Conservation (phyloP, 2,888 invertebrate species). For the Balanococcus diminutus region DNA sequence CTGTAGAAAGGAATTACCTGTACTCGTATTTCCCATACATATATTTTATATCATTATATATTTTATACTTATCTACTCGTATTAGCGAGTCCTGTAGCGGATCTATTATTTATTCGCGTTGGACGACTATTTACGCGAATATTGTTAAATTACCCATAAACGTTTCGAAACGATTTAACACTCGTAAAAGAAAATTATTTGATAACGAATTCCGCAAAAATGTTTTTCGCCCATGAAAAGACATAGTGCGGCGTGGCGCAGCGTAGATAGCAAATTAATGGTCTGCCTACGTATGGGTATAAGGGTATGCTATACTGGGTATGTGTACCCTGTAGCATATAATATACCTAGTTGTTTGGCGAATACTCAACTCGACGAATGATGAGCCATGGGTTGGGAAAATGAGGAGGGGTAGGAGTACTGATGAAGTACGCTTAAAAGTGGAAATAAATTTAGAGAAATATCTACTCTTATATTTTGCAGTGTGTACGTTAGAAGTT, state of each 20-base stretch:
- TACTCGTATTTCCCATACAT: neutral
- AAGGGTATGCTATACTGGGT: neutral
- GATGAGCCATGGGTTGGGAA: too few relatives aligned
- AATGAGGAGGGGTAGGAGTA: neutral
- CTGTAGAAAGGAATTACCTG: neutral
- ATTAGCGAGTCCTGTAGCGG: neutral
- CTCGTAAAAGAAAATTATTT: slow-evolving; percentile 32
- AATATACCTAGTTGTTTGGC: neutral
- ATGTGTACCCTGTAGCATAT: neutral
- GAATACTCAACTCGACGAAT: neutral
- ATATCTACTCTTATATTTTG: neutral
- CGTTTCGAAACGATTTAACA: slow-evolving; percentile 33
- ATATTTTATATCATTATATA: too few relatives aligned
- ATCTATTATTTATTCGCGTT: neutral
- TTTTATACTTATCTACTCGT: neutral
- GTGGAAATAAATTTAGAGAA: neutral
- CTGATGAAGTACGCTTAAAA: neutral
- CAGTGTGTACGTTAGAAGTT: neutral
- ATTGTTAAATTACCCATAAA: slow-evolving; percentile 30
- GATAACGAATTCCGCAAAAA: slow-evolving; percentile 37
- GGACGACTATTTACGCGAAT: slow-evolving; percentile 27
- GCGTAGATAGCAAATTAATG: slow-evolving; percentile 8
- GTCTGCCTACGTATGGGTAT: neutral
- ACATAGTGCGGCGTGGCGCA: too few relatives aligned
- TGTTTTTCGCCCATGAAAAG: slow-evolving; percentile 12